These are phyloP conservation scores for Bubo bubo DNA, from an alignment of 2,113 vertebrate species.

Conservation along the genomic window DNA sequence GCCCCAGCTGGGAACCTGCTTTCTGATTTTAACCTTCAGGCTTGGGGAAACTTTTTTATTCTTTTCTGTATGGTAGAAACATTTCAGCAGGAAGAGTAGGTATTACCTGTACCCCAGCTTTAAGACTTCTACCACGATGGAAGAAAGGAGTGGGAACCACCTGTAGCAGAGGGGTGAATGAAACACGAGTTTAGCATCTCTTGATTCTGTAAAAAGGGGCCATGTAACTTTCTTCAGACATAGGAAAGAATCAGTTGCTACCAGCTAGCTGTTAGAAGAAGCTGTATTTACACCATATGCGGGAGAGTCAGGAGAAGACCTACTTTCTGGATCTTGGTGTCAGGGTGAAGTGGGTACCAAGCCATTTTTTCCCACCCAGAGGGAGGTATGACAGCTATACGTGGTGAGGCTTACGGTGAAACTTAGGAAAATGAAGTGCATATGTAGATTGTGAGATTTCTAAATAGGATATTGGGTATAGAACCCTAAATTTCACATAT, in stretches of 20 bases:
- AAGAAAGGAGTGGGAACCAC: not conserved
- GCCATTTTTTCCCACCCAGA: not conserved
- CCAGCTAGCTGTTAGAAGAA: not conserved
- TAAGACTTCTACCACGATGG: not conserved
- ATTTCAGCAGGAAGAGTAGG: not conserved
- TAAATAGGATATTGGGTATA: not conserved
- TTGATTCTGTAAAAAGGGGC: not conserved
- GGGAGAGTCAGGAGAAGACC: not conserved
- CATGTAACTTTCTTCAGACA: not conserved
- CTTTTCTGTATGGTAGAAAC: not conserved
- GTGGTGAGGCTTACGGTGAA: not conserved
- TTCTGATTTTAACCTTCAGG: not conserved
- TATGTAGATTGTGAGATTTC: not conserved
- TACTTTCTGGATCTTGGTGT: not conserved
- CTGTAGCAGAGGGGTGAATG: not conserved
- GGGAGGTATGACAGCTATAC: not conserved
- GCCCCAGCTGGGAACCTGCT: not conserved
- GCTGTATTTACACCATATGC: not conserved
- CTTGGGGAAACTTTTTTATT: not conserved
- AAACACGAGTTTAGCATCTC: not conserved
- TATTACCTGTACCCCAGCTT: not conserved
- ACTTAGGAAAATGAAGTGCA: fast-evolving
- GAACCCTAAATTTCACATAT: not conserved
- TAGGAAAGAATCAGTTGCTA: not conserved
- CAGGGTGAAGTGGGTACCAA: not conserved